Evolutionary conservation across 1,140 invertebrate species (phyloP).

Genomic region (Anastatus disparis): DNA sequence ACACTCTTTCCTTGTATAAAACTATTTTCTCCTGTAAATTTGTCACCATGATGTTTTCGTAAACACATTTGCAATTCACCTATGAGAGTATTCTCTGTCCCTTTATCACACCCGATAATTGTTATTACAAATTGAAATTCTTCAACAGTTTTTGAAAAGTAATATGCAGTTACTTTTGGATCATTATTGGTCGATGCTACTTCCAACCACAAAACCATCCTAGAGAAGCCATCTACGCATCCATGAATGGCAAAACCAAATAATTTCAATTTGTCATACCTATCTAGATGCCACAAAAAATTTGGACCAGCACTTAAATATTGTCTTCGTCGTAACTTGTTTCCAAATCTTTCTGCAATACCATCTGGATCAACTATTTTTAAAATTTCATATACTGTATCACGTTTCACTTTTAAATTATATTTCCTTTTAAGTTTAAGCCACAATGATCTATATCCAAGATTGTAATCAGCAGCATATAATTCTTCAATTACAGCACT

Average conservation of each 20-base stretch:
- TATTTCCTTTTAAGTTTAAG: too few relatives aligned
- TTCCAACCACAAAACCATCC: constrained; percentile 50
- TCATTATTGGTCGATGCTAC: constrained; percentile 47
- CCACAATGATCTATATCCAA: too few relatives aligned
- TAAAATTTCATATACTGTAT: too few relatives aligned
- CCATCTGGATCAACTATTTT: too few relatives aligned
- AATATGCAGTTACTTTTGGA: too few relatives aligned
- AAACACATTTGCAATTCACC: constrained; percentile 12
- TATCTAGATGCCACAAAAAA: constrained; percentile 54
- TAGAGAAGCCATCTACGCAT: too few relatives aligned
- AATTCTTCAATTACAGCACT: too few relatives aligned
- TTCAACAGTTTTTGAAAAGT: constrained; percentile 45
- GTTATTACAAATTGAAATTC: constrained; percentile 31
- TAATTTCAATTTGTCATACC: constrained; percentile 56
- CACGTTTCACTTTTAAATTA: too few relatives aligned
- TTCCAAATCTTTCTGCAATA: too few relatives aligned
- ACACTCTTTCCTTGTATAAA: constrained; percentile 31
- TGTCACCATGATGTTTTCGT: background rate
- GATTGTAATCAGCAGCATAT: too few relatives aligned
- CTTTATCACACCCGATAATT: constrained; percentile 45
- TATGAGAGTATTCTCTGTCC: constrained; percentile 40
- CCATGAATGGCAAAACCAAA: too few relatives aligned
- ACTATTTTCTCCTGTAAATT: constrained; percentile 16
- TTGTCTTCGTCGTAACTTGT: too few relatives aligned
- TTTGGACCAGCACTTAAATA: constrained; percentile 50